Base-by-base conservation (phyloP, 2,797 vertebrate genomes). In the Tamandua tetradactyla region DNA sequence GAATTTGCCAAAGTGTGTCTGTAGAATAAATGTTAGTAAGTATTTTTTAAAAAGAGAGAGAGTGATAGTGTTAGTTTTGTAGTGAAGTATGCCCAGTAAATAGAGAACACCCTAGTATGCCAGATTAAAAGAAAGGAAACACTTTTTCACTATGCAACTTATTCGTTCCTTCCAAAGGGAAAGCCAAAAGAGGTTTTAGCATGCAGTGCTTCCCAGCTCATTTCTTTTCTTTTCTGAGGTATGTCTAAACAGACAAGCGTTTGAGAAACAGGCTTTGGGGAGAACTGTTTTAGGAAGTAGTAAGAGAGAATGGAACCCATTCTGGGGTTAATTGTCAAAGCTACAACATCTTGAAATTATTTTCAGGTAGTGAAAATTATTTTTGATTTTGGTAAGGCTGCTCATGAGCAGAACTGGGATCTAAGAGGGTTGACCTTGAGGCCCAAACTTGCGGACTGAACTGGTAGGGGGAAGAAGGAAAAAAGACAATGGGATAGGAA, bases 51-150 rank as follows among this genome's bases (percentile, higher is more conserved):
- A 93, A 81, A 75, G 35, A 87, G 12, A 75, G 35, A 87, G 12
- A 49, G 14, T 27, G 32, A 92, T 11, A 81, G 2, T n/a, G 37
- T 85, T 69, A 66, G 42, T 71, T 93, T 94, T 85, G 37, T 59
- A 49, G 76, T 94, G 30, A 91, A 35, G 57, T 62, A 94, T 66
- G 42, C 14, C 49, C 49, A 52, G 49, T 14, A 52, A 52, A 52
- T 75, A 96, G 92, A 55, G 59, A 76, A 95, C 80, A 90, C 44
- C 40, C 3, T 75, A 52, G 47, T 57, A 37, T 75, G 59, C 11
- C 40, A 40, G 44, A 83, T 52, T 66, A 37, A 89, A 94, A 76
- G 57, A 93, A 85, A 61, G 32, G 25, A 49, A 9, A 61, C 30
- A 30, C 66, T 83, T 74, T 22, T 44, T 95, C 71, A 35, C 9